These are phyloP conservation scores for Sepiola atlantica DNA, from an alignment of 2,888 invertebrate genomes.

Conservation along the genomic window DNA sequence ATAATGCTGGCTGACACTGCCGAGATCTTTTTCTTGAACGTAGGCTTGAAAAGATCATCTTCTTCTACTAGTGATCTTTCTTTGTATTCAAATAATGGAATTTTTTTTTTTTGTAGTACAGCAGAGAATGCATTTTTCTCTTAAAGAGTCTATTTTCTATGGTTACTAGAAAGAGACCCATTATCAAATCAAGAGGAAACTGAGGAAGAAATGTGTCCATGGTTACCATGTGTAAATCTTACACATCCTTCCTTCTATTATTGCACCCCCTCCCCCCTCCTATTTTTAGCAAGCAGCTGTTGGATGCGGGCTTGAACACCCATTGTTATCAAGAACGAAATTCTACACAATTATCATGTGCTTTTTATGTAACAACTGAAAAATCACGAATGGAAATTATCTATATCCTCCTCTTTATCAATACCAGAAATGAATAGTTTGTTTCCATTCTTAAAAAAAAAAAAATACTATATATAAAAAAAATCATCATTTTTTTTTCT, in stretches of 20 bases:
- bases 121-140: neutral
- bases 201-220: constrained; percentile 4
- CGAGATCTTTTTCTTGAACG: neutral
- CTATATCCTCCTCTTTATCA: neutral
- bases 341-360: neutral
- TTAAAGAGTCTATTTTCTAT: neutral
- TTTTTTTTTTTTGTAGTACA: neutral
- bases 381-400: neutral
- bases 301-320: neutral
- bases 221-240: neutral
- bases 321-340: neutral
- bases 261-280: too few relatives aligned
- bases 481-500: too few relatives aligned
- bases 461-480: too few relatives aligned
- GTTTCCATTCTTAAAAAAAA: neutral
- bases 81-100: neutral
- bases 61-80: neutral
- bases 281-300: neutral
- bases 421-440: neutral
- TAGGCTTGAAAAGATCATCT: neutral
- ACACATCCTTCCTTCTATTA: neutral
- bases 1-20: neutral
- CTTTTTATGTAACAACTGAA: neutral
- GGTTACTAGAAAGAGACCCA: neutral
- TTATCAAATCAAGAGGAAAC: neutral